A percentile compares a stretch with the other conserved stretches of the same genome.
Conservation (phyloP, 1,140 invertebrate species). For the Venustaconcha ellipsiformis region DNA sequence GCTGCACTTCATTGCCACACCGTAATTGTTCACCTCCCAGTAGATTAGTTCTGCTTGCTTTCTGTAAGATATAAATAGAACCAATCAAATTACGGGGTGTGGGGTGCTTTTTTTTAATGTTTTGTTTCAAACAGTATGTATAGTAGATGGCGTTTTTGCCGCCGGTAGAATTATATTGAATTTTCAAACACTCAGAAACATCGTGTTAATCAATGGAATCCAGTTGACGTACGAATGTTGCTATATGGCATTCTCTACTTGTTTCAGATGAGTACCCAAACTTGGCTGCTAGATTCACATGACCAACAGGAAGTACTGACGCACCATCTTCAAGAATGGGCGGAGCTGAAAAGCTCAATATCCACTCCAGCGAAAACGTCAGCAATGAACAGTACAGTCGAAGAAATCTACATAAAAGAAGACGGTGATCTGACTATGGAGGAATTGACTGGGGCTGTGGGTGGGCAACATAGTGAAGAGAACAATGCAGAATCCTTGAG, state of each 20-base stretch:
- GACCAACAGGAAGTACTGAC: neutral
- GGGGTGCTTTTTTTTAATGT: too few species aligned
- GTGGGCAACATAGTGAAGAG: neutral
- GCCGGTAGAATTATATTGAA: too few species aligned
- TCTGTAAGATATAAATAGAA: too few species aligned
- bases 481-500: neutral
- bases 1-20: too few species aligned
- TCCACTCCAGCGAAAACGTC: slow-evolving; percentile 33
- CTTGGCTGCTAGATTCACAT: neutral
- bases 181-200: too few species aligned
- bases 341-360: neutral
- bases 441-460: neutral
- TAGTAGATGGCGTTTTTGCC: too few species aligned
- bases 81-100: too few species aligned
- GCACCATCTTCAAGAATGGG: neutral
- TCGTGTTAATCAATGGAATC: too few species aligned
- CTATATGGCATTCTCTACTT: neutral
- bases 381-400: slow-evolving; percentile 68
- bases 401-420: slow-evolving; percentile 63
- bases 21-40: too few species aligned
- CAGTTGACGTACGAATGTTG: too few species aligned
- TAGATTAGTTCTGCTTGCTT: too few species aligned
- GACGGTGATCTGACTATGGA: neutral
- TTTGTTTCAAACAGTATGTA: too few species aligned
- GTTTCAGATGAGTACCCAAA: slow-evolving; percentile 1